A percentile compares a stretch with the other conserved stretches of the same genome.
Conservation (phyloP, 35 echinoderm and acorn worm genomes). For the Patiria miniata region DNA sequence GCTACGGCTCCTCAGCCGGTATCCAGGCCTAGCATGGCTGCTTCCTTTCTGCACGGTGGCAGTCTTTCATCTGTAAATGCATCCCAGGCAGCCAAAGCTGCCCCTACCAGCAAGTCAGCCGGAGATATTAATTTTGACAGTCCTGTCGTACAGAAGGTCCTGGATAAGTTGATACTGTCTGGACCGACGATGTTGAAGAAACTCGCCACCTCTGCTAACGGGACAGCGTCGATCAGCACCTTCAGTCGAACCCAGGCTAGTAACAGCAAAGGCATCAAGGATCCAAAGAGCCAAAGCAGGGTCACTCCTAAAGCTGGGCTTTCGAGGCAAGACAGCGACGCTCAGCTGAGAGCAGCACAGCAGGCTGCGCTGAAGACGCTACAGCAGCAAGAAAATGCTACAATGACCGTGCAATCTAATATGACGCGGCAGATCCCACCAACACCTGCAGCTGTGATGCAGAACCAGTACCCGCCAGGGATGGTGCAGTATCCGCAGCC, state of each 20-base stretch:
- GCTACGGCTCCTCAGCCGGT: not conserved
- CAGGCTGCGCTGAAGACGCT: not conserved
- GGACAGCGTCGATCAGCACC: not conserved
- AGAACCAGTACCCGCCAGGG: not conserved
- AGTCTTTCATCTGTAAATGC: not conserved
- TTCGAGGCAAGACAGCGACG: not conserved
- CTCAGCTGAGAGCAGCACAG: conserved; percentile 17
- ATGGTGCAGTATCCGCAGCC: conserved; percentile 15
- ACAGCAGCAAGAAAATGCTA: conserved; percentile 6
- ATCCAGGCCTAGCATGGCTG: not conserved
- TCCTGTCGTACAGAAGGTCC: conserved; percentile 88
- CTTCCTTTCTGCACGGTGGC: not conserved
- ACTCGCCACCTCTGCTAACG: conserved; percentile 18
- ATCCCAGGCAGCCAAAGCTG: not conserved
- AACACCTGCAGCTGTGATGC: not conserved
- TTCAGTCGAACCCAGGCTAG: conserved; percentile 11
- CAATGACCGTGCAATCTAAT: not conserved
- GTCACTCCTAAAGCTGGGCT: not conserved
- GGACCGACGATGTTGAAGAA: conserved; percentile 83
- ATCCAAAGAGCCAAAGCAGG: not conserved
- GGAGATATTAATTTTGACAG: conserved; percentile 81
- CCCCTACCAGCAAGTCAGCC: not conserved
- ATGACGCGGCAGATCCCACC: conserved; percentile 25
- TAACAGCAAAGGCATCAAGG: not conserved
- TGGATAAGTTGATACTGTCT: conserved; percentile 90